These are phyloP conservation scores for Trichogramma dendrolimi DNA, from an alignment of 2,888 invertebrate species.

Conservation along the genomic window DNA sequence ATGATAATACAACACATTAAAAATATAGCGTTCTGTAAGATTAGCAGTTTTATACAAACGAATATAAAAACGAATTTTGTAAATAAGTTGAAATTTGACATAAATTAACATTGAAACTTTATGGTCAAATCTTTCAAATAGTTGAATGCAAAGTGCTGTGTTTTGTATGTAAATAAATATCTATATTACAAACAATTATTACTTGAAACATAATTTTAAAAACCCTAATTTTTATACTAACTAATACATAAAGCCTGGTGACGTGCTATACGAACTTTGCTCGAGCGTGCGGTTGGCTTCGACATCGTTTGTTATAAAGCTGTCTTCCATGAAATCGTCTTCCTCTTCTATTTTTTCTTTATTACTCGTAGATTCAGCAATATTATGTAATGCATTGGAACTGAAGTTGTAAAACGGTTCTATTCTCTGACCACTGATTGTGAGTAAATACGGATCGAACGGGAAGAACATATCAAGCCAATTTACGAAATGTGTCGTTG, in stretches of 20 bases:
- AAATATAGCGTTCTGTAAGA: no score
- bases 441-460: slow-evolving; percentile 81
- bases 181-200: slow-evolving; percentile 15
- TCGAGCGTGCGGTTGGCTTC: slow-evolving; percentile 28
- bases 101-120: no score
- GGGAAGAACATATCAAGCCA: slow-evolving; percentile 77
- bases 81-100: no score
- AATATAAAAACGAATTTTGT: no score
- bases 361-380: slow-evolving; percentile 11
- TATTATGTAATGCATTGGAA: slow-evolving; percentile 38
- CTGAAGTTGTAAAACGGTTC: slow-evolving; percentile 55
- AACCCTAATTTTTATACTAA: slow-evolving; percentile 8
- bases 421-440: slow-evolving; percentile 54
- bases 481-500: slow-evolving; percentile 52
- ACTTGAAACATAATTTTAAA: slow-evolving; percentile 14
- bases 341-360: slow-evolving; percentile 33
- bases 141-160: background rate
- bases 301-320: slow-evolving; percentile 29
- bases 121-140: no score
- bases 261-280: slow-evolving; percentile 36
- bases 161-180: slow-evolving; percentile 21
- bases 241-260: slow-evolving; percentile 33
- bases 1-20: no score
- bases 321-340: slow-evolving; percentile 39
- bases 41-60: no score